These are phyloP conservation scores for Craniophora ligustri DNA, from an alignment of 2,888 invertebrate species.

Conservation along the genomic window DNA sequence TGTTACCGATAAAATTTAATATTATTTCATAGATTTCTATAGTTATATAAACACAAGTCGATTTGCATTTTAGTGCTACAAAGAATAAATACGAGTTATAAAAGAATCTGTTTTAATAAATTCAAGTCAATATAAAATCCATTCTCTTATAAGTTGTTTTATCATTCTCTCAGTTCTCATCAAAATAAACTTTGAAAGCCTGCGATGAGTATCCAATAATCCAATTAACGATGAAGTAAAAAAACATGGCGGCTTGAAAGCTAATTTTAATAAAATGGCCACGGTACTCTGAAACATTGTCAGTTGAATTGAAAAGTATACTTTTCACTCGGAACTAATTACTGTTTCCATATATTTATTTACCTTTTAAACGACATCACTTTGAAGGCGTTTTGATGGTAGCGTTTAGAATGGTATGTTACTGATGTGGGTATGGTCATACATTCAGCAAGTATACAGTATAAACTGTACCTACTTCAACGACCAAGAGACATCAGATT, in stretches of 20 bases:
- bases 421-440: not conserved
- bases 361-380: conserved; percentile 28
- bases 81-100: no score
- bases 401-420: not conserved
- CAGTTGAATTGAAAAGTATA: conserved; percentile 64
- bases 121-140: not conserved
- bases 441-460: not conserved
- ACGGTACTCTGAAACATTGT: conserved; percentile 57
- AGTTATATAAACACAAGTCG: no score
- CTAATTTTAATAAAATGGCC: conserved; percentile 68
- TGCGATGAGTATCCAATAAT: conserved; percentile 58
- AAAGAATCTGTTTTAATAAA: no score
- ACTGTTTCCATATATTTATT: conserved; percentile 54
- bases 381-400: conserved; percentile 11
- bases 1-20: no score
- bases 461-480: no score
- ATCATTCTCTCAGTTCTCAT: conserved; percentile 27
- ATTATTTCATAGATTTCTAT: no score
- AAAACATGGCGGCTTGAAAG: conserved; percentile 54
- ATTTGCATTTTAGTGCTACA: no score
- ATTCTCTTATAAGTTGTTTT: not conserved
- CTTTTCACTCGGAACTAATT: conserved; percentile 68
- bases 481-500: no score
- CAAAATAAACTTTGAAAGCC: conserved; percentile 19
- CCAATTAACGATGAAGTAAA: conserved; percentile 56